Evolutionary conservation across 2,797 vertebrate species (phyloP), one percentile per base, ranked within the genome.

Genomic region (Tenualosa ilisha): DNA sequence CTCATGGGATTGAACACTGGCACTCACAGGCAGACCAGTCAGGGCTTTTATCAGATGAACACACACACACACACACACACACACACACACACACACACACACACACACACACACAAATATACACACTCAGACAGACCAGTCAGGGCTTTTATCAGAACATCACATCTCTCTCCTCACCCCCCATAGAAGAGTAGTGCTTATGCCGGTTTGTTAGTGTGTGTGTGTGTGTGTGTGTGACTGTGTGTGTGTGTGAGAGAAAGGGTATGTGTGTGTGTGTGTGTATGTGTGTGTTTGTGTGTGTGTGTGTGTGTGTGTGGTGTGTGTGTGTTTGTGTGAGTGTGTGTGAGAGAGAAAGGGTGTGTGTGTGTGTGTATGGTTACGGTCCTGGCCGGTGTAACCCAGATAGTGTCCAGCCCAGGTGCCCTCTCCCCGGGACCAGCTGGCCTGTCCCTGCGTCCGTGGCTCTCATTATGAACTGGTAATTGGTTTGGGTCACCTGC

Each of bases 391-490:
- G 82, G 87, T 75, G 56, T 93, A 93, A 93, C 93, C 94, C 93
- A 94, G 91, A 94, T 95, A 94, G 90, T 91, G 93, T 94, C 93
- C 92, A 87, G 94, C 90, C 92, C 94, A 95, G 95, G 94, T 95
- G 93, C 93, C 91, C 94, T 93, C 93, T 94, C 93, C 92, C 93
- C 92, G 93, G 93, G 93, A 93, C 93, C 95, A 96, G 95, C 94
- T 96, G 95, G 95, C 83, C 86, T 90, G 91, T 93, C 93, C 94
- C 95, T 83, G 89, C 95, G 93, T 92, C 93, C 92, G 92, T 94
- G 94, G 94, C 93, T 94, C 93, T 94, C 92, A 91, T 95, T 95
- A 96, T 95, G 94, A 95, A 95, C 93, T 87, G 91, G 94, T 96
- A 96, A 96, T 96, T 96, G 94, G 94, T 95, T 96, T 94, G 92